Percentiles rank a stretch among this genome's conserved stretches.
Evolutionary conservation across 2,797 vertebrate genomes (phyloP).

Genomic region (Gallinago stenura): DNA sequence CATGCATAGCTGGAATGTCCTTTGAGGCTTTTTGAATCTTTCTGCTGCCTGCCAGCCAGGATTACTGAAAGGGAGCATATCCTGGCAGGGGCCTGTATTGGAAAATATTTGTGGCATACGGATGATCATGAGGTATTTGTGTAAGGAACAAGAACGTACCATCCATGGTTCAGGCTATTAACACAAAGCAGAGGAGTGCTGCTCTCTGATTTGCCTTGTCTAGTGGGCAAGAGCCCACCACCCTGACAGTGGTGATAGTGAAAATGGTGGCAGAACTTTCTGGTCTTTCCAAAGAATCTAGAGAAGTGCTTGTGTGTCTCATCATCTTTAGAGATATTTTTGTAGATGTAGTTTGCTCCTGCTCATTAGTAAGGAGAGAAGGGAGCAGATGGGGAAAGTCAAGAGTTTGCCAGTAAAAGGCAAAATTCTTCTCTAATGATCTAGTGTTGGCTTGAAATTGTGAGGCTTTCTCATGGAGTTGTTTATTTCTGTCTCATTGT

Average conservation of each 20-base stretch:
- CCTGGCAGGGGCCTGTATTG: conserved; percentile 10
- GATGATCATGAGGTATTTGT: conserved; percentile 21
- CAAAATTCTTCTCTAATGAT: conserved; percentile 25
- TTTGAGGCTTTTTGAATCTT: background rate
- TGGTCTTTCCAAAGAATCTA: background rate
- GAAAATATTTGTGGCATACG: conserved; percentile 32
- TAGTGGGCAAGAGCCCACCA: background rate
- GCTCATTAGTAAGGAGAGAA: background rate
- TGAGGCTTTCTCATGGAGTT: background rate
- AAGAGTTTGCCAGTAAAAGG: conserved; percentile 26
- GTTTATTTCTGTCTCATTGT: background rate
- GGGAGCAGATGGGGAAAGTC: conserved; percentile 13
- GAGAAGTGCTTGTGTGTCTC: background rate
- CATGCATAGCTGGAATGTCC: background rate
- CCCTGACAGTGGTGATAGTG: background rate
- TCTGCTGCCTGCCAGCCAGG: background rate
- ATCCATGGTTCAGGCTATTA: conserved; percentile 1
- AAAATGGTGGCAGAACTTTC: background rate
- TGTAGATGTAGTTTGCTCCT: background rate
- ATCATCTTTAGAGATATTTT: background rate
- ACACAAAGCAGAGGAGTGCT: background rate
- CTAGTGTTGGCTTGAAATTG: background rate
- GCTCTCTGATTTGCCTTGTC: background rate
- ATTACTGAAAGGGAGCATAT: background rate
- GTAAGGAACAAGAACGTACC: background rate